Evolutionary conservation across 2,888 invertebrate genomes (phyloP), one percentile per base, ranked within the genome.

Genomic region (Corbicula japonica): DNA sequence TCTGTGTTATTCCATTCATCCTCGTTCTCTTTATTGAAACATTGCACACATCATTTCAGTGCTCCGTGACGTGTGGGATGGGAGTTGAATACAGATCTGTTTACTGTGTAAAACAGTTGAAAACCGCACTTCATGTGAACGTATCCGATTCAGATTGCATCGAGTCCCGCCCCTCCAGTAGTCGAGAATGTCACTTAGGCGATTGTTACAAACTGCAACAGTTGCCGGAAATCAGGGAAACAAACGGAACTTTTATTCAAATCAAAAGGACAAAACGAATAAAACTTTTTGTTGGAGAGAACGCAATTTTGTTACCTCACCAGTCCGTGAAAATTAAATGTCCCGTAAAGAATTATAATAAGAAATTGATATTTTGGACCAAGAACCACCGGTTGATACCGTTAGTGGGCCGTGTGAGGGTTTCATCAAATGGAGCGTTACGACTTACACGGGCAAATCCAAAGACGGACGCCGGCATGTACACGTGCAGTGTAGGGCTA

Each of bases 41-140:
- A n/a, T 41, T 46, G 6, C 46, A 15, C 15, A 6, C 15, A 10
- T 4, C 65, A 30, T 88, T 93, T 38, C 94, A 98, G 97, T 98
- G 98, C 92, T 98, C 98, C 26, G 97, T 96, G 10, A 96, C 97
- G 6, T 98, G 98, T 91, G 98, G 98, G 8, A 80, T 96, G 92
- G 98, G 98, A 0, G 94, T 96, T 26, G 97, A 97, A 94, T 96
- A 96, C 18, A 95, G 98, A n/a, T 95, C 95, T 30, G 96, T 97
- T 61, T 96, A 96, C 91, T 98, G 98, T 68, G 92, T 95, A 52
- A 97, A 90, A 60, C 68, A 77, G 18, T 73, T 87, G 4, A 73
- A 84, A 32, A 52, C 44, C 15, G 88, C 87, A 5, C 69, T 77
- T 12, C 61, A 84, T 28, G 83, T 89, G 6, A 87, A 86, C 10